Base-by-base conservation (phyloP, 1,140 invertebrate genomes). In the Arion vulgaris region DNA sequence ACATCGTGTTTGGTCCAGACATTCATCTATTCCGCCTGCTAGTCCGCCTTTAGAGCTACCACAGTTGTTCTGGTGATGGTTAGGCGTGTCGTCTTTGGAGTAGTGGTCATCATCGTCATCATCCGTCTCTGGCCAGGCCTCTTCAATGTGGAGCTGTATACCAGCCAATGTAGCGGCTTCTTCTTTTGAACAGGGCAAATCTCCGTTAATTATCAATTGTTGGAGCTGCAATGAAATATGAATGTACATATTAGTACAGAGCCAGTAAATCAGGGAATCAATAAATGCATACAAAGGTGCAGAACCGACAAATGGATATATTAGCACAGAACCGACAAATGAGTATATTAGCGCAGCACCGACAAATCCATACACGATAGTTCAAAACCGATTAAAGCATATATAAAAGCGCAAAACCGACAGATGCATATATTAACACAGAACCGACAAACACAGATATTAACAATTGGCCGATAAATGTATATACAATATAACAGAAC, bases 71-170 rank as follows among this genome's bases (percentile, higher is more conserved):
- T 39, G 19, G 28, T 53, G 45, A 51, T 82, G 77, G 62, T 80
- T 80, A 34, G 49, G 77, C 32, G 57, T 62, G n/a, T 68, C 62
- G 34, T n/a, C 77, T 49, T 73, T 41, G 13, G 66, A 81, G 76
- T 82, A 81, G 57, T 83, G 80, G 69, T 74, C 79, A 38, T 83
- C 82, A 38, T 84, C 81, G 62, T 87, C 73, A 86, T 84, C 82
- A 82, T 92, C 81, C 88, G 89, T 84, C 82, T 91, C 90, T 32
- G 94, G 94, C 94, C 95, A 95, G 0, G 91, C 91, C 87, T 95
- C 95, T 86, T 95, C 94, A 49, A 95, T 93, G 39, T 95, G 93
- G 1, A 95, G 91, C 87, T 95, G 95, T 62, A 95, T 94, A 36
- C 94, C 94, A 19, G 95, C 95, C 72, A 95, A 89, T 13, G 94